Base-by-base conservation (phyloP, 1,140 invertebrate species). In the Conopomorpha cramerella region DNA sequence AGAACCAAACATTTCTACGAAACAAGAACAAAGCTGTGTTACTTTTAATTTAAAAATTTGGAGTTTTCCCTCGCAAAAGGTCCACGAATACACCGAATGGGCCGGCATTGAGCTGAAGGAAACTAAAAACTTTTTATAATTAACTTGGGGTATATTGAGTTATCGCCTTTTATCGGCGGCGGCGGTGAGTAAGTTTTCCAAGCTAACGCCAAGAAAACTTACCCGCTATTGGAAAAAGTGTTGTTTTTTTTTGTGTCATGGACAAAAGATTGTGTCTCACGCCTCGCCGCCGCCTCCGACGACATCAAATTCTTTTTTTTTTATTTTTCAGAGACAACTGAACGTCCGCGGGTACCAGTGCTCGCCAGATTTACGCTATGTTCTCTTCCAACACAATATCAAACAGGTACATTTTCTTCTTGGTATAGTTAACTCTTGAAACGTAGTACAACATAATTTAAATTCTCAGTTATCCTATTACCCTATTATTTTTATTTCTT, bases 381-480 rank as follows among this genome's bases (percentile, higher is more conserved):
- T 92, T 50, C 81, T 92, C 46, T 91, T 92, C 66, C 86, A 87
- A 76, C 89, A 91, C 80, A 90, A 90, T 81, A 87, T 92, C 71
- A 91, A 91, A 76, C 82, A 86, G 79, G 90, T 91, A 80, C 4
- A 81, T 83, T 82, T 29, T 26, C 31, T 16, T 30, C 31, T 30
- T 10, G 19, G 10, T 4, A 23, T 13, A n/a, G 18, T 30, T 39
- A 11, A n/a, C n/a, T n/a, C n/a, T n/a, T n/a, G n/a, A n/a, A n/a
- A n/a, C n/a, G n/a, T n/a, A n/a, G n/a, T n/a, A n/a, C n/a, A n/a
- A n/a, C n/a, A n/a, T n/a, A n/a, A n/a, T n/a, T n/a, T n/a, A n/a
- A n/a, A n/a, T n/a, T n/a, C 16, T 23, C 16, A 4, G 6, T 25
- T 15, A 14, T 33, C 11, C 6, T 29, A 11, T 7, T 29, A 29